These are phyloP conservation scores for Cantharis lateralis DNA, from an alignment of 2,888 invertebrate species.

Conservation along the genomic window DNA sequence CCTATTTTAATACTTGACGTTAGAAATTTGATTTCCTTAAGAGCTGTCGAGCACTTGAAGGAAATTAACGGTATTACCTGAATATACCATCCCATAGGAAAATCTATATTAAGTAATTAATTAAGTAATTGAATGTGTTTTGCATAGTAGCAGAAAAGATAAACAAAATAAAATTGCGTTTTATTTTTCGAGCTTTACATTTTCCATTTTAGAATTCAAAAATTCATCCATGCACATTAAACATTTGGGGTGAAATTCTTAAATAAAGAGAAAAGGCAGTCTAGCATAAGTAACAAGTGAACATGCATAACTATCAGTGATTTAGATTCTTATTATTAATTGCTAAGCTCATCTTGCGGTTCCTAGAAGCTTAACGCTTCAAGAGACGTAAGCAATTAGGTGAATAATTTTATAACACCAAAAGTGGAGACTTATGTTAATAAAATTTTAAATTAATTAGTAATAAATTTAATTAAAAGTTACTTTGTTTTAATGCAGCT, in stretches of 20 bases:
- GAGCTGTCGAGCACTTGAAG: slow-evolving; percentile 54
- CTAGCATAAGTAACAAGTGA: slow-evolving; percentile 22
- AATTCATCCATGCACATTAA: slow-evolving; percentile 6
- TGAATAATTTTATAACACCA: slow-evolving; percentile 56
- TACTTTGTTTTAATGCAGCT: neutral
- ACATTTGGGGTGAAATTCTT: slow-evolving; percentile 7
- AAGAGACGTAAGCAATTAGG: slow-evolving; percentile 55
- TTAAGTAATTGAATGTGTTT: slow-evolving; percentile 43
- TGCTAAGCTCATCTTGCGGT: slow-evolving; percentile 49
- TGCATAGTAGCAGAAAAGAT: slow-evolving; percentile 2
- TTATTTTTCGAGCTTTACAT: neutral
- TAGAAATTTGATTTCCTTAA: slow-evolving; percentile 53
- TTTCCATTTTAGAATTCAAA: neutral
- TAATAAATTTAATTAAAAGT: neutral
- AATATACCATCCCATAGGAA: slow-evolving; percentile 37
- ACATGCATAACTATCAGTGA: slow-evolving; percentile 35
- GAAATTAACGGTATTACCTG: slow-evolving; percentile 51
- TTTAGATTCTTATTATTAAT: slow-evolving; percentile 47
- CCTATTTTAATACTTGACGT: slow-evolving; percentile 46
- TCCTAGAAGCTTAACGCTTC: slow-evolving; percentile 52
- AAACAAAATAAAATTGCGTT: neutral
- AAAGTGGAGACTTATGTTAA: slow-evolving; percentile 50
- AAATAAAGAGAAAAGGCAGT: slow-evolving; percentile 21
- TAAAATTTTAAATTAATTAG: slow-evolving; percentile 28
- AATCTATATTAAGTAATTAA: slow-evolving; percentile 49